Evolutionary conservation across 2,113 vertebrate genomes (phyloP).

Genomic region (Nesoenas mayeri): DNA sequence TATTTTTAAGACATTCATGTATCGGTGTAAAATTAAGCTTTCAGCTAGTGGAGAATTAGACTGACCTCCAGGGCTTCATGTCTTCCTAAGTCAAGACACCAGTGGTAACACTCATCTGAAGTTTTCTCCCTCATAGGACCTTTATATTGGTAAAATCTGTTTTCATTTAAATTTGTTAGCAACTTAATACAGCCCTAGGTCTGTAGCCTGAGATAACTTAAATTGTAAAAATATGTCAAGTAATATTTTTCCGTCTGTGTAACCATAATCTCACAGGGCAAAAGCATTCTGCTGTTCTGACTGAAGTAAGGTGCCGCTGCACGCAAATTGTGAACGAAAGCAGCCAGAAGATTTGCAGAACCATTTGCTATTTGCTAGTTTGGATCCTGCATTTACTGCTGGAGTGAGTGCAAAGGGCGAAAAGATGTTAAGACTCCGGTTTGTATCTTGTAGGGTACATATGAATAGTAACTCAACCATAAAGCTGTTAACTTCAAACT

Average conservation of each 20-base stretch:
- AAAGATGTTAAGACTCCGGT: background rate
- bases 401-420: background rate
- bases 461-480: background rate
- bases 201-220: background rate
- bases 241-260: background rate
- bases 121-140: background rate
- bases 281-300: background rate
- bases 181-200: background rate
- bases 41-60: background rate
- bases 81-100: background rate
- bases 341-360: background rate
- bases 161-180: background rate
- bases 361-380: background rate
- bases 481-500: background rate
- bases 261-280: background rate
- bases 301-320: background rate
- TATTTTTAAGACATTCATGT: background rate
- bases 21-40: background rate
- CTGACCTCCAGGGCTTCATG: background rate
- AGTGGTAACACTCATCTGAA: background rate
- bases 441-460: background rate
- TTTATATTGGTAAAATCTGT: background rate
- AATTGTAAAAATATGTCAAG: background rate
- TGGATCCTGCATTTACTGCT: background rate
- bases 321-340: accelerated